A percentile compares a stretch with the other conserved stretches of the same genome.
Conservation (phyloP, 2,113 vertebrate genomes). For the Sceloporus tristichus region DNA sequence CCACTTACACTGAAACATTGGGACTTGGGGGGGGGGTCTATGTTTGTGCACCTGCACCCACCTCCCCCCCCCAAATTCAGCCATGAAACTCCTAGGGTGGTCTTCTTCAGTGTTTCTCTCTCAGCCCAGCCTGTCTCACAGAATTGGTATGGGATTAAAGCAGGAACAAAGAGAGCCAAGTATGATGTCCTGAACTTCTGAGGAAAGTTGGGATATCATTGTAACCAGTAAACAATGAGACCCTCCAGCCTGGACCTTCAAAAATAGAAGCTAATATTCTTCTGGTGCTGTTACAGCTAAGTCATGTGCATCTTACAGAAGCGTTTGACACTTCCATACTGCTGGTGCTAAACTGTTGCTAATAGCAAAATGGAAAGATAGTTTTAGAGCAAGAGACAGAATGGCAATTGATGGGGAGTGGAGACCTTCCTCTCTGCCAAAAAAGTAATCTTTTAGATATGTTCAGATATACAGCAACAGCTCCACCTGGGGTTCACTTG, state of each 20-base stretch:
- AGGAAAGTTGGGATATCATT: background rate
- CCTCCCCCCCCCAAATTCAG: too few species aligned
- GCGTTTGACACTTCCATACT: background rate
- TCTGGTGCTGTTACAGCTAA: background rate
- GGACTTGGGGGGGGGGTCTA: too few species aligned
- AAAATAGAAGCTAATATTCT: background rate
- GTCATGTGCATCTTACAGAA: background rate
- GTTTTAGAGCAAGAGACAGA: background rate
- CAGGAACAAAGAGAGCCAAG: too few species aligned
- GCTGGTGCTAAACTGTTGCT: background rate
- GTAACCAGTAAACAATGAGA: background rate
- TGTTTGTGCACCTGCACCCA: too few species aligned
- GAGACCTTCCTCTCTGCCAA: conserved; percentile 49
- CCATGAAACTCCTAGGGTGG: too few species aligned
- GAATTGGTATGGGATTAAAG: too few species aligned
- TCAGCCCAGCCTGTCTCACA: too few species aligned
- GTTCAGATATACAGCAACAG: rapidly evolving
- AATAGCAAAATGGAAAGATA: background rate
- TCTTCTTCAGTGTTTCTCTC: too few species aligned
- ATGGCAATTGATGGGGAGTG: conserved; percentile 12
- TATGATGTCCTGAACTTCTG: too few species aligned
- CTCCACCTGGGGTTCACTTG: background rate
- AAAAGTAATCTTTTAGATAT: conserved; percentile 57
- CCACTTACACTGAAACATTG: background rate
- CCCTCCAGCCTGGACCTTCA: background rate